A percentile compares a stretch with the other conserved stretches of the same genome.
phyloP scores from a whole-genome alignment of 1,140 invertebrate species.

The Archivesica marissinica region DNA sequence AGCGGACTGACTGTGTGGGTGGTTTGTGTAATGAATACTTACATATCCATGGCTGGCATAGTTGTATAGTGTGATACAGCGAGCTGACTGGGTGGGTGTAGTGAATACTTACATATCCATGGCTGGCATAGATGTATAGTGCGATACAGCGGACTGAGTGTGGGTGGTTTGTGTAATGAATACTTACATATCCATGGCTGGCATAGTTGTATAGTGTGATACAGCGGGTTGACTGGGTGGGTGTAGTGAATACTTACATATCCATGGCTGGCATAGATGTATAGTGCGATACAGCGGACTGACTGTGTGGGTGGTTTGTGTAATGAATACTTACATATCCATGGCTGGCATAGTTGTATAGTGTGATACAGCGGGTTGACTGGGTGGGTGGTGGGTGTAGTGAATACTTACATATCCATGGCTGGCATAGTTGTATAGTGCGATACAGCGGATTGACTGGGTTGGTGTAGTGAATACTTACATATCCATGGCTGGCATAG shows the following conservation, averaged over 20 bases:
- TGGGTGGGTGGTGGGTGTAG: constrained; percentile 59
- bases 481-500: not conserved
- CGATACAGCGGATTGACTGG: not conserved
- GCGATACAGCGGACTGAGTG: constrained; percentile 16
- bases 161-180: not conserved
- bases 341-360: constrained; percentile 73
- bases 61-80: not conserved
- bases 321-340: constrained; percentile 70
- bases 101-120: constrained; percentile 70
- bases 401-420: constrained; percentile 72
- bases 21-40: not conserved
- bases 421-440: constrained; percentile 72
- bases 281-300: constrained; percentile 64
- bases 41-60: not conserved
- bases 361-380: constrained; percentile 65
- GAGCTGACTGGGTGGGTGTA: not conserved
- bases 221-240: no score
- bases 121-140: constrained; percentile 71
- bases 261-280: constrained; percentile 71
- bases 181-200: not conserved
- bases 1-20: not conserved
- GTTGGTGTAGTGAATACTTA: not conserved
- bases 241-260: constrained; percentile 64
- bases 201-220: not conserved
- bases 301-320: not conserved